Conservation (phyloP, 2,113 vertebrate genomes). For the Laterallus jamaicensis region DNA sequence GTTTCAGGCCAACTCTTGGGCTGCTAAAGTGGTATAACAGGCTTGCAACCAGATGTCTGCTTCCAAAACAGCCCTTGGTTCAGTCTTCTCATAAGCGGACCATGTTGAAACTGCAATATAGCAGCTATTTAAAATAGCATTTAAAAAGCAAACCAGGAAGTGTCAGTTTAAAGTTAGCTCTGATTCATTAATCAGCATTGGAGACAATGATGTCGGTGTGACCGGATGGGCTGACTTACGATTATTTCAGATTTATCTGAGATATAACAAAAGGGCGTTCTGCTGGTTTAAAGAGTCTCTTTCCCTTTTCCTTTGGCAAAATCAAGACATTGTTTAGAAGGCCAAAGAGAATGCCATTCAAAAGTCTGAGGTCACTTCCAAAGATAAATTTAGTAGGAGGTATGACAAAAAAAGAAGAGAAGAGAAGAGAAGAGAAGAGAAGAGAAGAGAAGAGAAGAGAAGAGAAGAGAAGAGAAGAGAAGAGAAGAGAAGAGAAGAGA, state of each 20-base stretch:
- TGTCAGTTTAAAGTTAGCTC: constrained; percentile 72
- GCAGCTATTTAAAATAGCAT: constrained; percentile 4
- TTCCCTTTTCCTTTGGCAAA: constrained; percentile 76
- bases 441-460: too few relatives aligned
- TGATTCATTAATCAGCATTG: constrained; percentile 70
- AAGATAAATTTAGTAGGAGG: constrained; percentile 13
- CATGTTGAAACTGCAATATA: background rate
- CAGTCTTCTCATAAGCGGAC: background rate
- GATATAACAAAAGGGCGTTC: constrained; percentile 72
- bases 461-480: too few relatives aligned
- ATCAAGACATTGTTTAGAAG: constrained; percentile 71
- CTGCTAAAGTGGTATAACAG: background rate
- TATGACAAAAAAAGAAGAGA: background rate
- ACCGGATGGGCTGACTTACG: constrained; percentile 73
- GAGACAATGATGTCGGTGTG: constrained; percentile 72
- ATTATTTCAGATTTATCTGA: constrained; percentile 71
- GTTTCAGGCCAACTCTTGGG: background rate
- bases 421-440: background rate
- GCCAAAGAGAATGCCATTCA: constrained; percentile 49
- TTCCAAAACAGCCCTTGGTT: background rate
- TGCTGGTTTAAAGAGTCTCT: constrained; percentile 68
- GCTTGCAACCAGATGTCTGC: background rate
- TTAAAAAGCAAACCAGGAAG: constrained; percentile 66
- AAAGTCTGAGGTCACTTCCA: constrained; percentile 71
- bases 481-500: too few relatives aligned